Percentiles rank a stretch among this genome's conserved stretches.
phyloP scores from a whole-genome alignment of 1,140 invertebrate genomes.

The Lepidurus arcticus region DNA sequence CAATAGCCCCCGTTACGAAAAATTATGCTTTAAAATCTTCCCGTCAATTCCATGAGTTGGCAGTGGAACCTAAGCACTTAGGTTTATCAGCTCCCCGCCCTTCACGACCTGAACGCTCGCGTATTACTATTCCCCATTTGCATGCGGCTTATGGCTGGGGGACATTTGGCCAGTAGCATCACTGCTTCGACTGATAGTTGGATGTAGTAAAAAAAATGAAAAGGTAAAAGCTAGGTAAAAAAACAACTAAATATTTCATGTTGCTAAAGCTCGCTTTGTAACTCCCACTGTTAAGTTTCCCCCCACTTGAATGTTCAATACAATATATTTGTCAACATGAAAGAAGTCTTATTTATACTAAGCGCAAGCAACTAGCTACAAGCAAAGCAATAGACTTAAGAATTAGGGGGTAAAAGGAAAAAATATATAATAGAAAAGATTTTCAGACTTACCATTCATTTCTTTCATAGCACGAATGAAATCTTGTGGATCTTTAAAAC shows the following conservation, averaged over 20 bases:
- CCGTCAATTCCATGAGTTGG: background rate
- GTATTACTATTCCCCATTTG: slow-evolving; percentile 47
- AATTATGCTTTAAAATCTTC: background rate
- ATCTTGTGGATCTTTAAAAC: slow-evolving; percentile 95
- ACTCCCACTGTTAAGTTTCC: background rate
- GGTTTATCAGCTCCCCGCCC: background rate
- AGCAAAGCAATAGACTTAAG: background rate
- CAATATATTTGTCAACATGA: background rate
- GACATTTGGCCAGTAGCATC: slow-evolving; percentile 44
- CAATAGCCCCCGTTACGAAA: background rate
- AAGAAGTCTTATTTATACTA: background rate
- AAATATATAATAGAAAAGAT: background rate
- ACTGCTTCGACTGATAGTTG: background rate
- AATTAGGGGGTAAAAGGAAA: background rate
- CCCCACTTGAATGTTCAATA: background rate
- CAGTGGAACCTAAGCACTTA: background rate
- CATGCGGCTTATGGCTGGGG: slow-evolving; percentile 52
- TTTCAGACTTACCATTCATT: slow-evolving; percentile 71
- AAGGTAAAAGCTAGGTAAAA: background rate
- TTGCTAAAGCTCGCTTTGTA: background rate
- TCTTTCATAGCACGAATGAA: slow-evolving; percentile 98
- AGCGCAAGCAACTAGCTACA: background rate
- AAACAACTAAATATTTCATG: background rate
- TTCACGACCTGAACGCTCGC: slow-evolving; percentile 37
- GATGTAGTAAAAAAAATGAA: too few relatives aligned